Percentiles rank a stretch among this genome's conserved stretches.
Evolutionary conservation across 2,888 invertebrate genomes (phyloP).

Genomic region (Drosophila ezoana): DNA sequence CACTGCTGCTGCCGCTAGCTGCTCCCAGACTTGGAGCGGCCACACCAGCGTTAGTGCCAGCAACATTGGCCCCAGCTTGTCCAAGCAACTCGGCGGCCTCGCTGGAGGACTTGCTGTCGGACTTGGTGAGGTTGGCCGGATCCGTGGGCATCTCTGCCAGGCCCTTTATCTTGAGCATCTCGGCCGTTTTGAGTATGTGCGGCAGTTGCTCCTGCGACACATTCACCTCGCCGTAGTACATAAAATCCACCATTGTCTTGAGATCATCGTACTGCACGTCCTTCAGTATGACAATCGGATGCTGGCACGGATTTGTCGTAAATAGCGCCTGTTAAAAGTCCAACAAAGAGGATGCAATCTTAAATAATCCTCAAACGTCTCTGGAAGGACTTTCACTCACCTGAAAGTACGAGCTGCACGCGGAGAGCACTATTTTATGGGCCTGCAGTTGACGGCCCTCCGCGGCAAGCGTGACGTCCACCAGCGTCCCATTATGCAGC

Average conservation of each 20-base stretch:
- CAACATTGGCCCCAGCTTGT: constrained; percentile 77
- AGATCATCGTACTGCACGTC: constrained; percentile 94
- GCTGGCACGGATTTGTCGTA: constrained; percentile 93
- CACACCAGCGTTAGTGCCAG: constrained; percentile 78
- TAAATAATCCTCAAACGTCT: too few relatives aligned
- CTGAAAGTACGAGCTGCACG: constrained; percentile 97
- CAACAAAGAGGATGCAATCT: constrained; percentile 15
- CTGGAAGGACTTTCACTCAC: constrained; percentile 84
- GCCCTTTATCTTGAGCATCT: constrained; percentile 94
- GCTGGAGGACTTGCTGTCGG: constrained; percentile 87
- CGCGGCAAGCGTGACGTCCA: constrained; percentile 96
- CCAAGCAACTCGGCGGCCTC: constrained; percentile 85
- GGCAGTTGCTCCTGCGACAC: constrained; percentile 95
- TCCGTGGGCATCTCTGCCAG: constrained; percentile 94
- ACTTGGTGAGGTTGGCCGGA: constrained; percentile 90
- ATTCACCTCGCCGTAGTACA: constrained; percentile 97
- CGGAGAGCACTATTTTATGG: constrained; percentile 95
- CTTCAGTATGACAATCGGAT: constrained; percentile 95
- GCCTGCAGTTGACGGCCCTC: constrained; percentile 95
- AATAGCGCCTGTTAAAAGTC: constrained; percentile 89
- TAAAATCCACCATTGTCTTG: constrained; percentile 95
- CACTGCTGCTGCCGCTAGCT: constrained; percentile 76
- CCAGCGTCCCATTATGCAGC: constrained; percentile 92
- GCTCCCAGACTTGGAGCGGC: constrained; percentile 70
- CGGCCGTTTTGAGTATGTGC: constrained; percentile 92